Base-by-base conservation (phyloP, 1,140 invertebrate genomes). In the Colletes gigas region DNA sequence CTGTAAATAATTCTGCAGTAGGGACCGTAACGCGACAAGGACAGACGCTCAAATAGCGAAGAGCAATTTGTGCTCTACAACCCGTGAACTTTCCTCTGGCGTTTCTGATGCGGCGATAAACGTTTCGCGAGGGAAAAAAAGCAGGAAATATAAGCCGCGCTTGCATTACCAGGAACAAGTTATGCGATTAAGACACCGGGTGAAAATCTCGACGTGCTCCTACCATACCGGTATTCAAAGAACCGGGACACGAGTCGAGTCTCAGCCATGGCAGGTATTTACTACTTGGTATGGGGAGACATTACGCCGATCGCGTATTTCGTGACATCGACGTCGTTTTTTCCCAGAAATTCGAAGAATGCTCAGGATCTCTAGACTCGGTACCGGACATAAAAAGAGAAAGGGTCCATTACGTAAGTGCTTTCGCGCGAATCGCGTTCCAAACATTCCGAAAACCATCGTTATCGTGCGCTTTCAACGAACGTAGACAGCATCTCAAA, bases 141-240 rank as follows among this genome's bases (percentile, higher is more conserved):
- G 15, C 69, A 73, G 73, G 60, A 73, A 85, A 77, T 66, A 81
- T 75, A 85, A 84, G 80, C 74, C 78, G 54, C 62, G 78, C 6
- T 84, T 77, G 60, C 68, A 72, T 85, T 81, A 74, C 71, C 73
- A 9, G 55, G 57, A 80, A 66, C 66, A 73, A 83, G 60, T 71
- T 78, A 84, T 69, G 70, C 83, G 66, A 71, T 74, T 82, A 82
- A 74, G 66, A 72, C 70, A 78, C 70, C 44, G 47, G 52, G 55
- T 73, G 70, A 85, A 86, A 82, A 73, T 70, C 74, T 65, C 57
- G 69, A 76, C 73, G 76, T 73, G 79, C 66, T 71, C 71, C 81
- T 75, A 78, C 62, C 70, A 74, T 82, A 74, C 50, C 30, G 80
- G 71, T 76, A 86, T 86, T 79, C 67, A 78, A 71, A 86, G 77